A percentile compares a stretch with the other conserved stretches of the same genome.
Evolutionary conservation across 2,113 vertebrate genomes (phyloP).

Genomic region (Leucopsar rothschildi): DNA sequence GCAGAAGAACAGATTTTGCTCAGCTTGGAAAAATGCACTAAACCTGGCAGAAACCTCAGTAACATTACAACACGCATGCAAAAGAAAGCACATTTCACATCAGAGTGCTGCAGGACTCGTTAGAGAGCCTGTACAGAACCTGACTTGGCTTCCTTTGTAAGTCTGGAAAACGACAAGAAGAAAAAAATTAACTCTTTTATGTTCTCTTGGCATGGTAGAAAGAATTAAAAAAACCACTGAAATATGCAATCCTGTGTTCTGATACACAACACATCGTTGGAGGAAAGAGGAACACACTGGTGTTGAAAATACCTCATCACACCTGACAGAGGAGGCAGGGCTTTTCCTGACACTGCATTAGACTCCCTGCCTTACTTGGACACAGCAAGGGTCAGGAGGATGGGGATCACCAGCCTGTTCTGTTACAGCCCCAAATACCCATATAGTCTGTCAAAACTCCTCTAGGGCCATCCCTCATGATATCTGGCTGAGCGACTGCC

Average conservation of each 20-base stretch:
- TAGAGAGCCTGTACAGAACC: not conserved
- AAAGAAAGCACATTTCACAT: not conserved
- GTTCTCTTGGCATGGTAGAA: not conserved
- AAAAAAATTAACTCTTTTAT: not conserved
- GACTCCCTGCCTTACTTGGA: not conserved
- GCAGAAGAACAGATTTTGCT: not conserved
- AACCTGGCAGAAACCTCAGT: not conserved
- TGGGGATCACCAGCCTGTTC: not conserved
- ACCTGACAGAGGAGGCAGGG: not conserved
- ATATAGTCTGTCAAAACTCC: not conserved
- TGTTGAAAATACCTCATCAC: not conserved
- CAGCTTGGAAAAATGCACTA: not conserved
- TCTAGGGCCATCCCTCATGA: rapidly evolving
- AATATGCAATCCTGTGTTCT: not conserved
- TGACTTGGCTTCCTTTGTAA: not conserved
- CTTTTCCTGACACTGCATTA: not conserved
- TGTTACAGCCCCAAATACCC: not conserved
- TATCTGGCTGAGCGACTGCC: not conserved
- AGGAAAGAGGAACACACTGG: not conserved
- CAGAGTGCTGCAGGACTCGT: not conserved
- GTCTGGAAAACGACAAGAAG: not conserved
- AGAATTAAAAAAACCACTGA: not conserved
- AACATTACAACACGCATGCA: not conserved
- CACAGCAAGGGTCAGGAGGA: not conserved
- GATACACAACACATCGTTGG: rapidly evolving